Conservation (phyloP, 2,888 invertebrate species). For the Stenoptilia bipunctidactyla region DNA sequence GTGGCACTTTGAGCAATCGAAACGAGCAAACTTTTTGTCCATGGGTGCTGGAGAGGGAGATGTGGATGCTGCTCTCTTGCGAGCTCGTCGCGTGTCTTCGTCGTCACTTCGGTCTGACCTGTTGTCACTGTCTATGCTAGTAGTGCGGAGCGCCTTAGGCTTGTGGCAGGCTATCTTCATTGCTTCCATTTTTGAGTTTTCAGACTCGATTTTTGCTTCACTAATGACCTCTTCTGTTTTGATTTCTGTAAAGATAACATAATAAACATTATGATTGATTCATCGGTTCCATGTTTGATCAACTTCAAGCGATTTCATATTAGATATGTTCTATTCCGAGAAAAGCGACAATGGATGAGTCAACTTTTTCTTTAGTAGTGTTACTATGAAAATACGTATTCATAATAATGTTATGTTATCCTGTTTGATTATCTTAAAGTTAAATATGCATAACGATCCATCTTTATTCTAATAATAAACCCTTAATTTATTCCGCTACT, state of each 20-base stretch:
- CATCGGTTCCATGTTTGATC: conserved; percentile 48
- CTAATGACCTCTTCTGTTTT: conserved; percentile 62
- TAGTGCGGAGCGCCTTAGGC: conserved; percentile 42
- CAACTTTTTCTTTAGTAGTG: conserved; percentile 30
- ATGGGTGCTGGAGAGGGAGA: conserved; percentile 45
- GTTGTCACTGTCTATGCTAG: conserved; percentile 69
- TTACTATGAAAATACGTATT: neutral
- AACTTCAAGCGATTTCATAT: conserved; percentile 51
- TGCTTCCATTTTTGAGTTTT: conserved; percentile 34
- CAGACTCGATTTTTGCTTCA: conserved; percentile 54
- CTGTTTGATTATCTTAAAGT: too few relatives aligned
- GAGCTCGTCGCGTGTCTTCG: conserved; percentile 40
- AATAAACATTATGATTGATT: conserved; percentile 47
- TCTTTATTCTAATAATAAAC: too few relatives aligned
- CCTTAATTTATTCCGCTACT: conserved; percentile 19
- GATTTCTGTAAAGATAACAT: conserved; percentile 65
- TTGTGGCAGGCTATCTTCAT: conserved; percentile 44
- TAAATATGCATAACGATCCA: too few relatives aligned
- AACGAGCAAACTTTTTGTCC: conserved; percentile 48
- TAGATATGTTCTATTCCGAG: conserved; percentile 44
- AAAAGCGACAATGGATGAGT: conserved; percentile 66
- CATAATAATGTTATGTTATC: conserved; percentile 11
- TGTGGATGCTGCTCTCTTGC: conserved; percentile 51
- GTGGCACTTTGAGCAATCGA: conserved; percentile 81
- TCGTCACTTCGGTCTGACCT: conserved; percentile 69